Evolutionary conservation across 1,140 invertebrate species (phyloP).

Genomic region (Sitodiplosis mosellana): DNA sequence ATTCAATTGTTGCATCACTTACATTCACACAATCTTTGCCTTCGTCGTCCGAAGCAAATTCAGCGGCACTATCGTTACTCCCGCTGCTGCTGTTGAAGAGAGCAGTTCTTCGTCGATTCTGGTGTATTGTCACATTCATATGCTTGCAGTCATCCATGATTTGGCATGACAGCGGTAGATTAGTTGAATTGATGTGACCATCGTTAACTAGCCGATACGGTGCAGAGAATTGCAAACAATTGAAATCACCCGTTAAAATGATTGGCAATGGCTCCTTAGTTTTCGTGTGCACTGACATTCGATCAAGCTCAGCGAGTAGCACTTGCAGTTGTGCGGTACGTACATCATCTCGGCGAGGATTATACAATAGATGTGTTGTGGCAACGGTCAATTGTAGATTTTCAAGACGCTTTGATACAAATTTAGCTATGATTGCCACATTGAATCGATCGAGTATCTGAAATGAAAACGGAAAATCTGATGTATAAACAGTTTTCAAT

Average conservation of each 20-base stretch:
- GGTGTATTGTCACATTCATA: constrained; percentile 22
- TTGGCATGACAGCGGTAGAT: constrained; percentile 20
- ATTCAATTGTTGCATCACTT: not conserved
- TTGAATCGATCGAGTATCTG: constrained; percentile 66
- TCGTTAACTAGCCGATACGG: constrained; percentile 50
- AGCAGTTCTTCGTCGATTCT: not conserved
- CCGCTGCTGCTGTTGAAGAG: too few species aligned
- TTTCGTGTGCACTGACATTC: constrained; percentile 33
- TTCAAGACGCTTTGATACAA: constrained; percentile 31
- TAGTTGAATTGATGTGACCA: constrained; percentile 27
- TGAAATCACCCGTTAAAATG: constrained; percentile 80
- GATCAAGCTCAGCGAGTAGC: constrained; percentile 64
- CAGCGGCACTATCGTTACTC: too few species aligned
- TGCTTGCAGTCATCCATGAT: constrained; percentile 47
- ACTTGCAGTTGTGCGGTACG: constrained; percentile 68
- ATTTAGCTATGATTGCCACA: constrained; percentile 63
- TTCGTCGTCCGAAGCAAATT: too few species aligned
- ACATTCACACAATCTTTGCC: not conserved
- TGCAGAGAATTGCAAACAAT: constrained; percentile 49
- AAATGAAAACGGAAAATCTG: not conserved
- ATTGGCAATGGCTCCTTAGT: constrained; percentile 43
- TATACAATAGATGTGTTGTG: constrained; percentile 89
- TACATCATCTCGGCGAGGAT: constrained; percentile 72
- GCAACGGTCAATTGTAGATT: constrained; percentile 49
- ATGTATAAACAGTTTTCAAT: too few species aligned